Evolutionary conservation across 1,140 invertebrate species (phyloP).

Genomic region (Halotydeus destructor): DNA sequence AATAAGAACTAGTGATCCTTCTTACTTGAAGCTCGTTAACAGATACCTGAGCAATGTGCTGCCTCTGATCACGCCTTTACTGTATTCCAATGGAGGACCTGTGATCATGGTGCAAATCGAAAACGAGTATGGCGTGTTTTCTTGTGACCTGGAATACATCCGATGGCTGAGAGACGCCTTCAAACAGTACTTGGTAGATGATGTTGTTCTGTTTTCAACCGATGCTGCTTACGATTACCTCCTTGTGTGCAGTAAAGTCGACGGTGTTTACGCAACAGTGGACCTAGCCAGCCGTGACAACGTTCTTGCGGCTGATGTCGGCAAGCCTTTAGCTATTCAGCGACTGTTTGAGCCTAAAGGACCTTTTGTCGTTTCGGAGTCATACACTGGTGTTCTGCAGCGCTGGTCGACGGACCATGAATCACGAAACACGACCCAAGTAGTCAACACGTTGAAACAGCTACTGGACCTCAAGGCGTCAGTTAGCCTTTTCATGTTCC

Average conservation of each 20-base stretch:
- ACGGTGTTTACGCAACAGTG: constrained; percentile 42
- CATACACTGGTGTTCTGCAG: constrained; percentile 59
- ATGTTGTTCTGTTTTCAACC: constrained; percentile 15
- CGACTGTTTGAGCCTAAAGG: constrained; percentile 31
- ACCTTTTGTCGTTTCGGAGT: constrained; percentile 70
- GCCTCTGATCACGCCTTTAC: constrained; percentile 30
- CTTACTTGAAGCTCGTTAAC: constrained; percentile 36
- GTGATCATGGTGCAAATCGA: constrained; percentile 69
- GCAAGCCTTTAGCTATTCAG: constrained; percentile 21
- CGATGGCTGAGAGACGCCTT: constrained; percentile 25
- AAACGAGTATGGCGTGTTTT: constrained; percentile 60
- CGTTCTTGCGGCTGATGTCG: constrained; percentile 23
- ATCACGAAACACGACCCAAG: constrained; percentile 7
- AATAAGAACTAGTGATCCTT: constrained; percentile 28
- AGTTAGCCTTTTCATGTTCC: constrained; percentile 21
- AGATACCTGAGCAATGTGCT: constrained; percentile 38
- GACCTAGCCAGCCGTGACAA: no score
- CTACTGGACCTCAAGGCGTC: constrained; percentile 21
- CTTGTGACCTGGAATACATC: constrained; percentile 48
- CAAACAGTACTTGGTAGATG: constrained; percentile 5
- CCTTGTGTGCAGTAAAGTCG: constrained; percentile 41
- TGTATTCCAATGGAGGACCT: constrained; percentile 53
- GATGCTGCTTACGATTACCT: no score
- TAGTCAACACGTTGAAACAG: constrained; percentile 17
- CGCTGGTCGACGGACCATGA: constrained; percentile 27